Conservation (phyloP, 2,888 invertebrate genomes). For the Lissonota sp. region DNA sequence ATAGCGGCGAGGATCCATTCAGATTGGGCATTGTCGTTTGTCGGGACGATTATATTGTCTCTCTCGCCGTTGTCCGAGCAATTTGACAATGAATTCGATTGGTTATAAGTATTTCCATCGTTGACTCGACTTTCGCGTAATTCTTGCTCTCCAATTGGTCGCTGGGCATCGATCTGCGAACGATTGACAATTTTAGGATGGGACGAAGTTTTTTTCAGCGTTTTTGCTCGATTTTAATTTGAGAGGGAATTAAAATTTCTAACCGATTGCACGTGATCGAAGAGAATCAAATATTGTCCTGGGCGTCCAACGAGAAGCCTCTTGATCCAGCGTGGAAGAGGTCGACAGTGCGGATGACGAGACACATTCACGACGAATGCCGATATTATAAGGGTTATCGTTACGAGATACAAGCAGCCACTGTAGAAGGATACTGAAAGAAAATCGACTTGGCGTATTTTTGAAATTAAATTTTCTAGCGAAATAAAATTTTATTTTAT, state of each 20-base stretch:
- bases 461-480: too few relatives aligned
- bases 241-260: constrained; percentile 34
- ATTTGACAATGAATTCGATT: constrained; percentile 69
- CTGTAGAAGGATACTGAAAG: constrained; percentile 86
- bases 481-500: too few relatives aligned
- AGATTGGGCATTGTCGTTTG: constrained; percentile 82
- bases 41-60: constrained; percentile 72
- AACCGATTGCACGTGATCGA: constrained; percentile 83
- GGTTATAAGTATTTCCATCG: constrained; percentile 51
- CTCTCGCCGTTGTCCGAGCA: constrained; percentile 73
- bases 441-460: too few relatives aligned
- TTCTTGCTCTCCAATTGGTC: constrained; percentile 75
- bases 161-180: constrained; percentile 74
- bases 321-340: constrained; percentile 85
- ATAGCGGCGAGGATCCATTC: constrained; percentile 88
- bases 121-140: constrained; percentile 73
- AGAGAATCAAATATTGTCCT: constrained; percentile 83
- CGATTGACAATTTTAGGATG: not conserved
- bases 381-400: constrained; percentile 85
- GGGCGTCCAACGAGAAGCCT: constrained; percentile 83
- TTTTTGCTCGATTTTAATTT: too few relatives aligned
- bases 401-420: constrained; percentile 84
- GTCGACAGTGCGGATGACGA: constrained; percentile 83
- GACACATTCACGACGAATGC: constrained; percentile 86
- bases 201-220: too few relatives aligned